Base-by-base conservation (phyloP, 2,888 invertebrate genomes). In the Protodeltote pygarga region DNA sequence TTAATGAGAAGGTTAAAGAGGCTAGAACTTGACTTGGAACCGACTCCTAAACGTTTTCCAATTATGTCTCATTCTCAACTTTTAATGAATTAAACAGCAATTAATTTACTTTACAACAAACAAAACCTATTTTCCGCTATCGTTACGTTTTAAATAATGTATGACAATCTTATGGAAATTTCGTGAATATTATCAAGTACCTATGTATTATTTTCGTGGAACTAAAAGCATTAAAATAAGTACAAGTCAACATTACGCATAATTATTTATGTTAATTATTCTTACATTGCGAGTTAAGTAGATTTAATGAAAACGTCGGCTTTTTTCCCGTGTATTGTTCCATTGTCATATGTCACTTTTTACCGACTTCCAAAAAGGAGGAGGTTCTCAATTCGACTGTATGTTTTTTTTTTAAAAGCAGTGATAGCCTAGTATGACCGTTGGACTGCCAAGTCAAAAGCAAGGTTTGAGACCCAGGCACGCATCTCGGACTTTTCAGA, bases 231-330 rank as follows among this genome's bases (percentile, higher is more conserved):
- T 78, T 79, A 69, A 75, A 74, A 73, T 74, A 71, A 75, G 73
- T 70, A 73, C 71, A 75, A 66, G 68, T n/a, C n/a, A n/a, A n/a
- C n/a, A 77, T 79, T 75, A 79, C 72, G 60, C 38, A 59, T 79
- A 75, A 78, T 79, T 79, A 78, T 79, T 79, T 75, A 79, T 79
- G 77, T 38, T 77, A 78, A 79, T 79, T 79, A 76, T 74, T 69
- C 76, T 59, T 47, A 67, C 66, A 65, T 62, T 63, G 69, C 55
- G 52, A 68, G 73, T 68, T 71, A 74, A 73, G 75, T 77, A 75
- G 71, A 72, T 77, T 75, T 75, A 73, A 71, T 75, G 73, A 71
- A 72, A 72, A 70, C 68, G 63, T 63, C 62, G 66, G 74, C 61
- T 72, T 75, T 69, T 65, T 62, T 54, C 39, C 6, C 5, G 40